phyloP scores from a whole-genome alignment of 2,888 invertebrate genomes.

The Drosophila ochracea region DNA sequence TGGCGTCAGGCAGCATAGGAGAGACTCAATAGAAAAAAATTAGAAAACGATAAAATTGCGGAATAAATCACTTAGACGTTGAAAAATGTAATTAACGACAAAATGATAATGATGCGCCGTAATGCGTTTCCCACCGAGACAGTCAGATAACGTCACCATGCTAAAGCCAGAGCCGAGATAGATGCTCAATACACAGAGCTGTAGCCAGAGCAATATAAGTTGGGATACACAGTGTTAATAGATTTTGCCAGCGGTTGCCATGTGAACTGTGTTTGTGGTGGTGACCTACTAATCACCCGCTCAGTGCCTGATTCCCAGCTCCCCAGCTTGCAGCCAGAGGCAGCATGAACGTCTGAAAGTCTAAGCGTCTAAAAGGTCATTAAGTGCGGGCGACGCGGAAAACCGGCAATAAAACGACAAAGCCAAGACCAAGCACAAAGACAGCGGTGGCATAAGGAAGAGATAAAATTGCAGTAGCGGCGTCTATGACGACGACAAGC shows the following conservation, averaged over 20 bases:
- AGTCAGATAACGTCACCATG: slow-evolving; percentile 16
- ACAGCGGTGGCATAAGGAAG: slow-evolving; percentile 64
- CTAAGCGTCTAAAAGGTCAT: slow-evolving; percentile 61
- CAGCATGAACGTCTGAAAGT: slow-evolving; percentile 34
- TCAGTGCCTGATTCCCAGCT: slow-evolving; percentile 32
- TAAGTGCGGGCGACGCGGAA: slow-evolving; percentile 71
- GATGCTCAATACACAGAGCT: slow-evolving; percentile 3
- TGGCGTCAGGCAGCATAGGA: slow-evolving; percentile 12
- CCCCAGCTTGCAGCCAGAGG: slow-evolving; percentile 28
- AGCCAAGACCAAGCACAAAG: slow-evolving; percentile 62
- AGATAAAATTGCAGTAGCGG: slow-evolving; percentile 64
- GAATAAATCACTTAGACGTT: slow-evolving; percentile 74
- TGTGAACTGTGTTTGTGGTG: not conserved
- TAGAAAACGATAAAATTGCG: slow-evolving; percentile 80
- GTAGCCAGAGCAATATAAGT: slow-evolving; percentile 49
- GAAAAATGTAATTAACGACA: slow-evolving; percentile 81
- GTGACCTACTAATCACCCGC: slow-evolving; percentile 67
- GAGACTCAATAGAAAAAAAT: slow-evolving; percentile 64
- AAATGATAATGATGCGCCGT: slow-evolving; percentile 78
- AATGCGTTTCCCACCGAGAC: slow-evolving; percentile 58
- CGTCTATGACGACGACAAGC: slow-evolving; percentile 32
- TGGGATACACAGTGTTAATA: slow-evolving; percentile 63
- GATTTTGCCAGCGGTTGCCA: slow-evolving; percentile 50
- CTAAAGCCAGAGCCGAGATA: not conserved
- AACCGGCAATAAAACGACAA: slow-evolving; percentile 50